Conservation (phyloP, 2,888 invertebrate species). For the Lottia scabra region DNA sequence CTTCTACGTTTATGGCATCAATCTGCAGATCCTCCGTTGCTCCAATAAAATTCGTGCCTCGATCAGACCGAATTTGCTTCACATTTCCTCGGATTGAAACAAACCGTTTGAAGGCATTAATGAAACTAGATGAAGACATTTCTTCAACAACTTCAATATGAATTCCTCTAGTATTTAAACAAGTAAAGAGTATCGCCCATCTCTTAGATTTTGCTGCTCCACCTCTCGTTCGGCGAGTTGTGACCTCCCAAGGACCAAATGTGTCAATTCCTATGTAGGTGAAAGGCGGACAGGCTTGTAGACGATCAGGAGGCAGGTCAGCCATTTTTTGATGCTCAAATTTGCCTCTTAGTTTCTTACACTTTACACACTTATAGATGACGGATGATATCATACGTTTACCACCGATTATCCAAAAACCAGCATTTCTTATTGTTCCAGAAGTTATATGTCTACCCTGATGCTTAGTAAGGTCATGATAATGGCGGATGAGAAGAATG, state of each 20-base stretch:
- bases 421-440: not conserved
- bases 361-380: not conserved
- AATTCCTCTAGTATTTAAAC: not conserved
- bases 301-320: not conserved
- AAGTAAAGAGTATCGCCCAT: not conserved
- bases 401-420: not conserved
- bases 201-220: not conserved
- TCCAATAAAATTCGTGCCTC: constrained; percentile 37
- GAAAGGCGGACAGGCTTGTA: not conserved
- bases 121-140: constrained; percentile 4
- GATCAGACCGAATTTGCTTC: constrained; percentile 27
- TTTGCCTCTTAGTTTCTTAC: not conserved
- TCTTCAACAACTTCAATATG: not conserved
- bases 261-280: not conserved
- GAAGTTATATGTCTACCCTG: not conserved
- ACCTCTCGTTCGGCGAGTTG: not conserved
- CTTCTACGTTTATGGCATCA: constrained; percentile 30
- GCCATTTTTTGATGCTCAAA: not conserved
- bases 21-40: constrained; percentile 23
- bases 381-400: not conserved
- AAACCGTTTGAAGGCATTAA: constrained; percentile 12
- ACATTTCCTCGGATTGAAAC: constrained; percentile 23
- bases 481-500: not conserved
- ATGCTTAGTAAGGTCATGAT: not conserved
- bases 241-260: too few species aligned